A percentile compares a stretch with the other conserved stretches of the same genome.
Conservation (phyloP, 2,113 vertebrate genomes). For the Halcyon senegalensis region DNA sequence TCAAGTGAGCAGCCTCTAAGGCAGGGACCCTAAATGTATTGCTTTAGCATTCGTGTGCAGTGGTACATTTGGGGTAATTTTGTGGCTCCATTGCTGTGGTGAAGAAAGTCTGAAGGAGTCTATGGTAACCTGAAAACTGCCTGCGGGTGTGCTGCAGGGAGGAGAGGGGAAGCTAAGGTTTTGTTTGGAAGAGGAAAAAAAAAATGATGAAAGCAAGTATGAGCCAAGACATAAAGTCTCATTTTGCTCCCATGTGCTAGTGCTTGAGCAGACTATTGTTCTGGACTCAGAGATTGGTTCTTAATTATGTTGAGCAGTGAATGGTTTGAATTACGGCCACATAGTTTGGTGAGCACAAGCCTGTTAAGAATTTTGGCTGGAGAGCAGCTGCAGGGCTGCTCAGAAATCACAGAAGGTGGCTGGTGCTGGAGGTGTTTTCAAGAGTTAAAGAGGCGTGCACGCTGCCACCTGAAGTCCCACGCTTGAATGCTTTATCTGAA, state of each 20-base stretch:
- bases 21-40: background rate
- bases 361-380: conserved; percentile 67
- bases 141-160: background rate
- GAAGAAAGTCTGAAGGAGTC: background rate
- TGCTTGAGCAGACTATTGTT: conserved; percentile 65
- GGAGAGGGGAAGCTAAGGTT: conserved; percentile 1
- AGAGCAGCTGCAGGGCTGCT: conserved; percentile 52
- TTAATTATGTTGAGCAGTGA: conserved; percentile 54
- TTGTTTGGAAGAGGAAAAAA: background rate
- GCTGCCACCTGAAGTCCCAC: conserved; percentile 39
- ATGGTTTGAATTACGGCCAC: conserved; percentile 54
- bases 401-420: conserved; percentile 11
- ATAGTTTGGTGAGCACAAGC: conserved; percentile 60
- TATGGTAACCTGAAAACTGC: conserved; percentile 13
- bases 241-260: conserved; percentile 52
- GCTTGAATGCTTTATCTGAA: conserved; percentile 16
- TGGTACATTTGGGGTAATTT: background rate
- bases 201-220: background rate
- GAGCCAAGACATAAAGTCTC: conserved; percentile 53
- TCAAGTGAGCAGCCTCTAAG: background rate
- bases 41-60: rapidly evolving
- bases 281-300: conserved; percentile 53
- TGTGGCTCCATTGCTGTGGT: background rate
- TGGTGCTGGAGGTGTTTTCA: conserved; percentile 40
- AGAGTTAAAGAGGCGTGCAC: background rate